A percentile compares a stretch with the other conserved stretches of the same genome.
These are phyloP conservation scores for Enhydra lutris DNA, from an alignment of 2,113 vertebrate species.

Conservation along the genomic window DNA sequence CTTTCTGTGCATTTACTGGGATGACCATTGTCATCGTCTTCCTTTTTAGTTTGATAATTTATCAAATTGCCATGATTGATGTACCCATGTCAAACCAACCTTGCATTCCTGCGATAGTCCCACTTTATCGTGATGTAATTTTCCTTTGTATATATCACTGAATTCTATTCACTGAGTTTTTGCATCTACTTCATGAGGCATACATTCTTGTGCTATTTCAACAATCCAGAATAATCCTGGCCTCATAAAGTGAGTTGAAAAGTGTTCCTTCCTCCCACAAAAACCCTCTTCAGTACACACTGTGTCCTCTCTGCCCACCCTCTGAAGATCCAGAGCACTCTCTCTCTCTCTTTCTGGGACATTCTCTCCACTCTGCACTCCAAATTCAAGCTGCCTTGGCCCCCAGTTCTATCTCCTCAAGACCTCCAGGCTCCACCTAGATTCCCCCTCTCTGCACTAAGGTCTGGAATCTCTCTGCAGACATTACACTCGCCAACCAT, in stretches of 20 bases:
- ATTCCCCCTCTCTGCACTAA: not conserved
- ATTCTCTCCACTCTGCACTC: not conserved
- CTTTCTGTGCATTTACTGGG: not conserved
- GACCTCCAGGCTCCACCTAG: not conserved
- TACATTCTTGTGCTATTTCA: not conserved
- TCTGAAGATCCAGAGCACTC: too few relatives aligned
- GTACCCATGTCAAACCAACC: not conserved
- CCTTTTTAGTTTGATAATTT: not conserved
- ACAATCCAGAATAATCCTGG: too few relatives aligned
- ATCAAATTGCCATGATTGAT: not conserved
- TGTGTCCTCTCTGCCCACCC: not conserved
- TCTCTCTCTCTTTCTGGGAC: not conserved
- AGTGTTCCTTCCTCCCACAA: not conserved
- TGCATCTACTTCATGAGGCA: not conserved
- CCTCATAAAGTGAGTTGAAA: not conserved
- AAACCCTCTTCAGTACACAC: fast-evolving
- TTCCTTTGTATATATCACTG: not conserved
- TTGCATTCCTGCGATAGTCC: not conserved
- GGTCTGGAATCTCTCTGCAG: not conserved
- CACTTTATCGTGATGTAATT: not conserved
- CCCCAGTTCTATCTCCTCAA: not conserved
- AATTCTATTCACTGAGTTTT: not conserved
- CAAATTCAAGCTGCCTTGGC: not conserved
- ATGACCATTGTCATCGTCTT: not conserved
- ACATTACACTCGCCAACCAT: fast-evolving